Evolutionary conservation across 35 echinoderm and acorn worm genomes (phyloP), one percentile per base, ranked within the genome.

Genomic region (Strongylocentrotus purpuratus): DNA sequence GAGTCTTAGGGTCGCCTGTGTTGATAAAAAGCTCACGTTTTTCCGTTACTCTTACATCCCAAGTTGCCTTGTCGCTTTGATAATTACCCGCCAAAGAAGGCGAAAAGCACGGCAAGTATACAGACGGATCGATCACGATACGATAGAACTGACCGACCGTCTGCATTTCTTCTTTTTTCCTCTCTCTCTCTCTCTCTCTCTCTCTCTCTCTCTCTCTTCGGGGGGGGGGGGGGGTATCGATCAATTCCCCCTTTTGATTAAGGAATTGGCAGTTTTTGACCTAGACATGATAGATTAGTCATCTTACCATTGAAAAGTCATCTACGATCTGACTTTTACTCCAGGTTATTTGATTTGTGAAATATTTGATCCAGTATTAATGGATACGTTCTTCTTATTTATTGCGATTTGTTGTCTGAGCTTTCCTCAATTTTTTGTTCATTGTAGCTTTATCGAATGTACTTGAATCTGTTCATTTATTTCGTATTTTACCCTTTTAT

Each of bases 1-100:
- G 61, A 70, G 61, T n/a, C 65, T 4, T 59, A 59, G 65, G 65
- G 65, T 78, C 65, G 65, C 65, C 65, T 6, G 7, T 78, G 65
- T n/a, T 78, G 65, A 78, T 78, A 78, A 78, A 78, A 78, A 78
- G 18, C 65, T n/a, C 65, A 78, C 65, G 65, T 78, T 78, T 78
- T 22, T 78, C 65, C 20, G 65, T 78, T 78, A 78, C 65, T 78
- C 18, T 78, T 78, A 78, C 65, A 78, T 78, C 65, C 65, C 20
- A 78, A 78, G 22, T 78, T 78, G 22, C 15, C 20, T 22, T 78
- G 65, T 78, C 65, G 22, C 65, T 78, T n/a, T 78, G 20, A 22
- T 78, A 78, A 78, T 78, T 28, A 28, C 2, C 65, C 65, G 20
- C 20, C 22, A 22, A 78, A 78, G 65, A 78, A 78, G 65, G 65